A percentile compares a stretch with the other conserved stretches of the same genome.
phyloP scores from a whole-genome alignment of 2,113 vertebrate species.

The human (Homo sapiens) region DNA sequence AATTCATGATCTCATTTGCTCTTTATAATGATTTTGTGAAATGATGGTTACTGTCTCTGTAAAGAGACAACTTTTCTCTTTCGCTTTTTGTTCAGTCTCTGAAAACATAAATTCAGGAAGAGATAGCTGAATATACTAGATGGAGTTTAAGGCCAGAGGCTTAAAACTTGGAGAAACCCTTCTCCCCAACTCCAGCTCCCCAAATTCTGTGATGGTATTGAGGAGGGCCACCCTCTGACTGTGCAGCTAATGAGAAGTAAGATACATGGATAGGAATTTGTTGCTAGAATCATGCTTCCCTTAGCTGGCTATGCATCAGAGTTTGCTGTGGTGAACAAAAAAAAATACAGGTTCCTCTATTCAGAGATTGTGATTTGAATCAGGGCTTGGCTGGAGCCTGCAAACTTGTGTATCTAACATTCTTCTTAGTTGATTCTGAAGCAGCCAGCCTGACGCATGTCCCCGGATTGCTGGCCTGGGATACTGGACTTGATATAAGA shows the following conservation, averaged over 20 bases:
- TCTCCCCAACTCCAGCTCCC: not conserved
- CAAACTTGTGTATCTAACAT: not conserved
- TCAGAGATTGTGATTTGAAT: not conserved
- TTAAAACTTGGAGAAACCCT: not conserved
- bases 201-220: not conserved
- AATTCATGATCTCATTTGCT: not conserved
- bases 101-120: conserved; percentile 3
- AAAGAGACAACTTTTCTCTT: not conserved
- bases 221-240: not conserved
- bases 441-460: not conserved
- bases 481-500: not conserved
- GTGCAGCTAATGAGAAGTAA: not conserved
- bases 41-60: not conserved
- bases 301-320: not conserved
- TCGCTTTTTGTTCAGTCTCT: not conserved
- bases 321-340: not conserved
- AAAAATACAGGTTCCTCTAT: not conserved
- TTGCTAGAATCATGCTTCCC: not conserved
- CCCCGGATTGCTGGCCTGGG: too few relatives aligned
- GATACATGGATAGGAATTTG: not conserved
- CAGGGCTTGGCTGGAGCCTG: too few relatives aligned
- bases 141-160: not conserved
- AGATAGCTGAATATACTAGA: not conserved
- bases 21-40: not conserved
- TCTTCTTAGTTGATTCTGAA: not conserved